Conservation (phyloP, 2,113 vertebrate species). For the Nansenia antarctica region DNA sequence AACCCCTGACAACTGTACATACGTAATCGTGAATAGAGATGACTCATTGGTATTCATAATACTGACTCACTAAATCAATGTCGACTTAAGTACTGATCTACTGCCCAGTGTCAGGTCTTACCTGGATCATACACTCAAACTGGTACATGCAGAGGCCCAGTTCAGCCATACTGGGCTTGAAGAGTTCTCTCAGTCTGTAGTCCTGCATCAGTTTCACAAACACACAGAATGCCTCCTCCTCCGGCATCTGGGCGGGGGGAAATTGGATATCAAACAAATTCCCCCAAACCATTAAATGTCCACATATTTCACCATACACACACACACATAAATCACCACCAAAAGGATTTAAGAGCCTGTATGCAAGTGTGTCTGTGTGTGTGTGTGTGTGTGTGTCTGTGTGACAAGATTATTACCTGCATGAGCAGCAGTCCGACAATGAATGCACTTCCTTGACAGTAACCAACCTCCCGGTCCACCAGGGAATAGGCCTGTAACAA, state of each 20-base stretch:
- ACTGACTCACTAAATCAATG: not conserved
- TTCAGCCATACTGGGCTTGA: conserved; percentile 98
- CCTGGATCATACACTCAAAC: conserved; percentile 99
- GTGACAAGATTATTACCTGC: conserved; percentile 82
- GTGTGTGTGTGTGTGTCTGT: not conserved
- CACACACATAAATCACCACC: too few relatives aligned
- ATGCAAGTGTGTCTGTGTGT: not conserved
- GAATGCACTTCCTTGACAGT: conserved; percentile 98
- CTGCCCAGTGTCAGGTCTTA: conserved; percentile 51
- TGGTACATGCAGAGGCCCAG: conserved; percentile 99
- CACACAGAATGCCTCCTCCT: conserved; percentile 98
- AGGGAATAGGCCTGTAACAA: conserved; percentile 91
- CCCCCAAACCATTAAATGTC: not conserved
- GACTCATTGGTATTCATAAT: not conserved
- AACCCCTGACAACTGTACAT: too few relatives aligned
- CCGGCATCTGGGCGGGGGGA: conserved; percentile 87
- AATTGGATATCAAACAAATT: not conserved
- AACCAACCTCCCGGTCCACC: conserved; percentile 97
- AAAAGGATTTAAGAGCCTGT: too few relatives aligned
- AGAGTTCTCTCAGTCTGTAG: conserved; percentile 96
- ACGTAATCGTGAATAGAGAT: not conserved
- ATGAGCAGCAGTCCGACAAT: conserved; percentile 97
- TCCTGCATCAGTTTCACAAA: conserved; percentile 99
- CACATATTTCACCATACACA: not conserved
- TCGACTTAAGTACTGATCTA: not conserved